Base-by-base conservation (phyloP, 2,888 invertebrate species). In the Spialia ferax region DNA sequence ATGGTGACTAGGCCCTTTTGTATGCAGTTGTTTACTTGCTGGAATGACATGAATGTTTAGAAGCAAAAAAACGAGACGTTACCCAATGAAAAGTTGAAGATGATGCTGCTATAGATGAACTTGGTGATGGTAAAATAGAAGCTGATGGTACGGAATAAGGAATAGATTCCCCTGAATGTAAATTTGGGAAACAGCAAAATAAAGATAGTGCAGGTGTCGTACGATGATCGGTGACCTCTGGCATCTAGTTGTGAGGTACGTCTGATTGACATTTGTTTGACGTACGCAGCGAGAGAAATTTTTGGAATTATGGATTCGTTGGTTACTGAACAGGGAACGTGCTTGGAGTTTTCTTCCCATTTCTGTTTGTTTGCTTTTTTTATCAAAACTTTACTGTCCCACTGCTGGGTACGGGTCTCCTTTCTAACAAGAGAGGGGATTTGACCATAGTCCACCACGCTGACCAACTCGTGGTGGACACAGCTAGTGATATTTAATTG, bases 251-350 rank as follows among this genome's bases (percentile, higher is more conserved):
- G 88, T 84, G 90, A 86, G 89, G 88, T 77, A 77, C 75, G 65
- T 77, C 77, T 92, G 93, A 92, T 91, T 92, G 93, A 92, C 92
- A 84, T 88, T 81, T 91, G 87, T 88, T 88, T 89, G 90, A 88
- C 83, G 82, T 74, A 73, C 77, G 75, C 85, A 75, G 84, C 79
- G 74, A 80, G 85, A 85, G 87, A 89, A 88, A 87, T 89, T 89
- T 86, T 75, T 74, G 76, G 85, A 88, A 90, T 85, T 84, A 56
- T 64, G 73, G 69, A 72, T 74, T 65, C 68, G 38, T 54, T 42
- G 57, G 22, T 60, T 50, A 42, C 32, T 42, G 55, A 50, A 65
- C 42, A 32, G 32, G 32, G 7, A 32, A 32, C 8, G 8, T 1
- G 7, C 1, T 5, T 32, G 32, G n/a, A n/a, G n/a, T n/a, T n/a